A percentile compares a stretch with the other conserved stretches of the same genome.
Conservation (phyloP, 2,797 vertebrate genomes). For the Chloroceryle amazona region DNA sequence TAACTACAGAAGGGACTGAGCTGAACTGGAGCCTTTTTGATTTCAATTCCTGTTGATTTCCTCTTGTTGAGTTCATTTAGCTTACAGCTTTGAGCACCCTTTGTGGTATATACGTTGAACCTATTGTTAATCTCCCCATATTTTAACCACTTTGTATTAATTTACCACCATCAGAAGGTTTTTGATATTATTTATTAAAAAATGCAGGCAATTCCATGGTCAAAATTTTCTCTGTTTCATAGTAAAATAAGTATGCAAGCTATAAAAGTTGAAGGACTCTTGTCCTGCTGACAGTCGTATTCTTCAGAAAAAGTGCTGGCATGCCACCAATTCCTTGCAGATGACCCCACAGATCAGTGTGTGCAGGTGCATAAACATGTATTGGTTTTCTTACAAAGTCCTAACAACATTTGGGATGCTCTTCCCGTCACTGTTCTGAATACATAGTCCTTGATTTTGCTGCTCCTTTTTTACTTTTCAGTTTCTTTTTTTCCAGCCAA, state of each 20-base stretch:
- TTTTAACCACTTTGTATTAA: background rate
- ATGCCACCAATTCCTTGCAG: background rate
- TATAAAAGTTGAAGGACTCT: background rate
- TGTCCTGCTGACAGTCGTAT: background rate
- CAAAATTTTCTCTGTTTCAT: background rate
- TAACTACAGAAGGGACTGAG: background rate
- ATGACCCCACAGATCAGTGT: background rate
- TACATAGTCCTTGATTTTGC: background rate
- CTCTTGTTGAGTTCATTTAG: background rate
- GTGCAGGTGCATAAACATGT: background rate
- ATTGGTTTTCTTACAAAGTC: background rate
- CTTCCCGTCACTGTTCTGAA: background rate
- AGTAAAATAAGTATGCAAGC: rapidly evolving
- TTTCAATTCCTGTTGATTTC: background rate
- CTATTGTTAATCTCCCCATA: background rate
- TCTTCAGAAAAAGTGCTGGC: background rate
- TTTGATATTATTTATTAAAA: background rate
- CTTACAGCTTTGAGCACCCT: background rate
- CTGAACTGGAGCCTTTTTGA: background rate
- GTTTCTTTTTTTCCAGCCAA: background rate
- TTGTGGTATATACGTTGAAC: background rate
- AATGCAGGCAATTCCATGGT: background rate
- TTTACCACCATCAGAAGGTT: background rate
- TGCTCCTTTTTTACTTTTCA: background rate
- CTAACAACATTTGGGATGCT: background rate